A percentile compares a stretch with the other conserved stretches of the same genome.
Evolutionary conservation across 2,888 invertebrate genomes (phyloP).

Genomic region (Scaptomyza reducta): DNA sequence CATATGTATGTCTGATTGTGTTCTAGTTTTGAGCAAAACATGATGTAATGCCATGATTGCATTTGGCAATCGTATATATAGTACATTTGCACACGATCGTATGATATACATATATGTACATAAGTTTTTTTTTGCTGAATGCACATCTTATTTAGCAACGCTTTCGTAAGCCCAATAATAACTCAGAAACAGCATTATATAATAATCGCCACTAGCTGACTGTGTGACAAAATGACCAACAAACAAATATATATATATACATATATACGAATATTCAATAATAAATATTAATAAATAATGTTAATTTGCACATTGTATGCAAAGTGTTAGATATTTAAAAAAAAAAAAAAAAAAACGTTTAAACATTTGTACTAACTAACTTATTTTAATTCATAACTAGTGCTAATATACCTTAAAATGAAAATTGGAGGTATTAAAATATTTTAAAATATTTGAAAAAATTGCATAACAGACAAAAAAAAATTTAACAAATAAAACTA

Average conservation of each 20-base stretch:
- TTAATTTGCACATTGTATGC: constrained; percentile 30
- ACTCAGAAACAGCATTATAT: constrained; percentile 8
- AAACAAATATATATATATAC: background rate
- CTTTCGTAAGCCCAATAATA: constrained; percentile 4
- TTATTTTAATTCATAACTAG: too few species aligned
- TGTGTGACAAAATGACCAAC: constrained; percentile 6
- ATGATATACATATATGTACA: background rate
- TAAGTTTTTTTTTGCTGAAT: constrained; percentile 3
- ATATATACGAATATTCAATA: background rate
- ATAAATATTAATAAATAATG: constrained; percentile 23
- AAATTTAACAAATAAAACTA: too few species aligned
- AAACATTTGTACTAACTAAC: too few species aligned
- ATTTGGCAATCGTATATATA: constrained; percentile 4
- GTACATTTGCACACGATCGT: background rate
- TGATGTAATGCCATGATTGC: constrained; percentile 11
- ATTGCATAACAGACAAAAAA: too few species aligned
- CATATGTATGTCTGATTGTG: background rate
- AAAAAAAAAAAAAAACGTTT: too few species aligned
- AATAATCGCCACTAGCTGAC: constrained; percentile 7
- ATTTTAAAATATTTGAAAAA: too few species aligned
- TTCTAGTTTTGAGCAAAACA: background rate
- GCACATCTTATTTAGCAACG: constrained; percentile 7
- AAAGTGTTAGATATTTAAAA: background rate
- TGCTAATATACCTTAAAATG: too few species aligned
- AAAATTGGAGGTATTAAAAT: too few species aligned